phyloP scores from a whole-genome alignment of 23 tunicate genomes.

The Trididemnum nubilum region DNA sequence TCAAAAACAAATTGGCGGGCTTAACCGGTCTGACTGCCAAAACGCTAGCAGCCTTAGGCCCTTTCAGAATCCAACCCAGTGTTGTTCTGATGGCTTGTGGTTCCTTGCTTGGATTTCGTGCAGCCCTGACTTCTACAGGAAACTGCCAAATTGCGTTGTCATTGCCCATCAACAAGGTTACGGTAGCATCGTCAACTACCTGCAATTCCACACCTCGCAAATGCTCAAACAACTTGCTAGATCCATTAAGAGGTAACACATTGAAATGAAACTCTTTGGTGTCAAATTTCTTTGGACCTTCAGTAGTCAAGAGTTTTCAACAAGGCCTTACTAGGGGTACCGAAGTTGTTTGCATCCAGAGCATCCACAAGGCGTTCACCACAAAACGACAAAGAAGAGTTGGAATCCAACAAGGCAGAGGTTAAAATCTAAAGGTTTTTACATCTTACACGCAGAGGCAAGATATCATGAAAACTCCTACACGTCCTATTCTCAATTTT shows the following conservation, averaged over 20 bases:
- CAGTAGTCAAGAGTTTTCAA: neutral
- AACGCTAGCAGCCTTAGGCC: neutral
- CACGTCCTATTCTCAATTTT: too few relatives aligned
- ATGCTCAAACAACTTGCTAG: neutral
- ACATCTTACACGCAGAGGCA: neutral
- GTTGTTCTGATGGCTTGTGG: constrained; percentile 19
- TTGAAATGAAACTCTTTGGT: neutral
- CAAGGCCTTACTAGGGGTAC: neutral
- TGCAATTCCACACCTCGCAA: constrained; percentile 16
- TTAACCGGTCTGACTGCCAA: neutral
- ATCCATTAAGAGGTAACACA: neutral
- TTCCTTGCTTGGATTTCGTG: neutral
- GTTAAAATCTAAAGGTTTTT: neutral
- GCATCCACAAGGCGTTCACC: neutral
- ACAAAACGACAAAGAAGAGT: neutral
- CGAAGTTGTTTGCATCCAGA: neutral
- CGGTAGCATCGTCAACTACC: constrained; percentile 13
- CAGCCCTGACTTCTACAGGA: constrained; percentile 2
- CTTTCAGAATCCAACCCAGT: constrained; percentile 24
- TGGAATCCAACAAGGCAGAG: neutral
- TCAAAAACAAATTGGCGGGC: neutral
- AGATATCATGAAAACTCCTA: too few relatives aligned
- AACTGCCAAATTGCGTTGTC: constrained; percentile 2
- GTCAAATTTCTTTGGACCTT: neutral
- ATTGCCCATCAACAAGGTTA: constrained; percentile 29